Evolutionary conservation across 2,888 invertebrate genomes (phyloP), one percentile per base, ranked within the genome.

Genomic region (Dioctria rufipes): DNA sequence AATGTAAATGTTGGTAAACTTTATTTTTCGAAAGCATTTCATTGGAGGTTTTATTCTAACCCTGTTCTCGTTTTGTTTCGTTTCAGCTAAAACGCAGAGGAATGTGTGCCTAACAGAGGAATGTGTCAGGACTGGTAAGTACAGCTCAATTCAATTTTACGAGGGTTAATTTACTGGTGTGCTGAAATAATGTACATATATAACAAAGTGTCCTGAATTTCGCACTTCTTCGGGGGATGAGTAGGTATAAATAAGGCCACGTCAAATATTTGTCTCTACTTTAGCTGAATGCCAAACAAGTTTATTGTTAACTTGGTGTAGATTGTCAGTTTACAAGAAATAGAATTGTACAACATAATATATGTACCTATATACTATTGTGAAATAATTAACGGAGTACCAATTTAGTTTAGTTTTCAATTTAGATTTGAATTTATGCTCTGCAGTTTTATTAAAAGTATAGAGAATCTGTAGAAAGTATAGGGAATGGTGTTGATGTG

Each of bases 101-200:
- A 86, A 85, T 83, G 87, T 92, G 83, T 92, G 92, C 87, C 89
- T 92, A 84, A 91, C 91, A 9, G 91, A 92, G 86, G 92, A 92
- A 86, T 92, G 92, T 86, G 91, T 92, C 80, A 89, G 90, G 86
- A 92, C 92, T 87, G 92, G 92, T 92, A 87, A 90, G 88, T 86
- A 69, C 54, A 54, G 11, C 54, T 54, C 6, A 54, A 69, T 51
- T 69, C 69, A 69, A 69, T 69, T 63, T 40, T 58, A 42, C 43
- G 13, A 8, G 73, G 43, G 60, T 60, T 75, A 75, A 75, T 75
- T 75, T 75, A n/a, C 37, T 69, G 49, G 43, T 49, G 40, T 69
- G 69, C 60, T 75, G 73, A 60, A 58, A 60, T n/a, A 60, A 58
- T 11, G 5, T n/a, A 73, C 40, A 42, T 60, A 6, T 49, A 8